Base-by-base conservation (phyloP, 2,888 invertebrate genomes). In the Polydrusus tereticollis region DNA sequence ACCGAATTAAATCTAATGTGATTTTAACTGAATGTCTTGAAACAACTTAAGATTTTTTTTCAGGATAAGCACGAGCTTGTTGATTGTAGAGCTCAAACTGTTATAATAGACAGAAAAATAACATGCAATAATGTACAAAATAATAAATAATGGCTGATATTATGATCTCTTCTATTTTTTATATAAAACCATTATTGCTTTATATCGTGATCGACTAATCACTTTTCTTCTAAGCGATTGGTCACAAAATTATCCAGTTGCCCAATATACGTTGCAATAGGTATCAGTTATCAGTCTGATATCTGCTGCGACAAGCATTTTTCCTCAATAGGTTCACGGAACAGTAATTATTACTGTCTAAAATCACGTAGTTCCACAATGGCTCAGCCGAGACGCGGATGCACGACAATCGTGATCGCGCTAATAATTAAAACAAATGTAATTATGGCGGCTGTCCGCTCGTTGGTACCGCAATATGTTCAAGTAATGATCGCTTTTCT, bases 391-490 rank as follows among this genome's bases (percentile, higher is more conserved):
- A 72, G 65, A 72, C 45, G 59, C 62, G 63, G 69, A 69, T 72
- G 72, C 74, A 72, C 74, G 74, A 74, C 72, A 72, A 69, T 72
- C 74, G 74, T 74, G 74, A 74, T 65, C 74, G 29, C 38, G 68
- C 58, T 67, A 69, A 74, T 74, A 74, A 74, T 74, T 74, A 74
- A 74, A 74, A 74, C 74, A 74, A 74, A 72, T 66, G 72, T 69
- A 74, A 74, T 74, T 74, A 74, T 72, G 65, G 65, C 57, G 68
- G 63, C 62, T 72, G 45, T 71, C 36, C 55, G 63, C 67, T 66
- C 52, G 65, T 62, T 38, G 67, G 67, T 67, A 62, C 67, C 62
- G 72, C 63, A 67, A 72, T 72, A 67, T 63, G 67, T 63, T 71
- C 66, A 43, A 63, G 58, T 69, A 69, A 69, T 64, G 63, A 69